Base-by-base conservation (phyloP, 2,113 vertebrate species). In the Sciurus niger region DNA sequence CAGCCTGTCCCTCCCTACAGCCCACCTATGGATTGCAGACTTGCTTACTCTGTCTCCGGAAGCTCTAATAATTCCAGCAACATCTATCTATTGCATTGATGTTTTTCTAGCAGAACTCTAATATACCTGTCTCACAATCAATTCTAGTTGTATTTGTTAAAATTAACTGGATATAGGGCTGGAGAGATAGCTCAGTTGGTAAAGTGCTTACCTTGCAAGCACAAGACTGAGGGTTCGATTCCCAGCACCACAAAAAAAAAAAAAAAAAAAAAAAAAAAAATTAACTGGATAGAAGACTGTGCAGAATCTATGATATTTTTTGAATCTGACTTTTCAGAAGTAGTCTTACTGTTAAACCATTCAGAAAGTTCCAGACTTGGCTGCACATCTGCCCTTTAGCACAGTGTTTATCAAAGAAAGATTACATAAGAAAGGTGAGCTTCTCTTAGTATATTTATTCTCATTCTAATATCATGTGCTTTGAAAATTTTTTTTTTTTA, bases 401-500 rank as follows among this genome's bases (percentile, higher is more conserved):
- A 72, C 37, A 60, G 25, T 43, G 18, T 60, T 86, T 79, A 58
- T 32, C 22, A 63, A 40, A 40, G 40, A 78, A 85, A 37, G 40
- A 63, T 51, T 14, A 51, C 34, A 63, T n/a, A 84, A 72, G 32
- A 63, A 93, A 76, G 37, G 76, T n/a, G 40, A 3, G 16, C 28
- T 79, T 83, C 58, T 91, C 63, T 18, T 55, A 30, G 16, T 37
- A 11, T 8, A 43, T 67, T 76, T 87, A 43, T 43, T 91, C 48
- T 94, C 28, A 40, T 8, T 58, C 11, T 30, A 68, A 67, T 22
- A 82, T 48, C n/a, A 70, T n/a, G 8, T 82, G 18, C 16, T 74
- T 90, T 76, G 68, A 96, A 91, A 18, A 53, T 53, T 16, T 22
- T 74, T 84, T 79, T 72, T 67, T 90, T 86, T 73, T 68, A 48